Conservation (phyloP, 2,888 invertebrate species). For the Melikaiella ostensackeni region DNA sequence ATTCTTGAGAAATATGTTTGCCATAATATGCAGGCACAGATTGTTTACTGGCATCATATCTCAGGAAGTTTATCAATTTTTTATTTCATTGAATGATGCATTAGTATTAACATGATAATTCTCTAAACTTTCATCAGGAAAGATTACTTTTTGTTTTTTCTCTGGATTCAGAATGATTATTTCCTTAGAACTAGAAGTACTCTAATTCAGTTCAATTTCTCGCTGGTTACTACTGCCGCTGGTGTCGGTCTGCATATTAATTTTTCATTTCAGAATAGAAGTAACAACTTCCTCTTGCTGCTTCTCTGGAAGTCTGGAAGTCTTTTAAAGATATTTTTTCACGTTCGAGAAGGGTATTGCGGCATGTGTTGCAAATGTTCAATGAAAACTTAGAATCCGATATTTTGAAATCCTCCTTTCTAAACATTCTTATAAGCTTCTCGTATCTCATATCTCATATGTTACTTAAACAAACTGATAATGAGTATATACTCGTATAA, state of each 20-base stretch:
- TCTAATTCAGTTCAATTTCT: neutral
- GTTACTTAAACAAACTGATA: too few species aligned
- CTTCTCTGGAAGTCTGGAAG: neutral
- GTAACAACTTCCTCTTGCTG: neutral
- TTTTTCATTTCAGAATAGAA: neutral
- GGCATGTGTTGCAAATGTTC: neutral
- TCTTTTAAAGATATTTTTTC: too few species aligned
- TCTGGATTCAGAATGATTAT: neutral
- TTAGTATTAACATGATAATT: conserved; percentile 6
- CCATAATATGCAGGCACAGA: too few species aligned
- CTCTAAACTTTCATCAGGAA: neutral
- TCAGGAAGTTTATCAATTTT: conserved; percentile 24
- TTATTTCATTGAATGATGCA: conserved; percentile 11
- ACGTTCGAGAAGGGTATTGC: too few species aligned
- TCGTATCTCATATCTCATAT: too few species aligned
- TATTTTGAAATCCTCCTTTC: neutral
- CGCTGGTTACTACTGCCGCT: neutral
- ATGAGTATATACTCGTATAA: too few species aligned
- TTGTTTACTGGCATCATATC: conserved; percentile 21
- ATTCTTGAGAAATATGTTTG: too few species aligned
- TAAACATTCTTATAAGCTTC: neutral
- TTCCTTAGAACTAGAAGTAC: conserved; percentile 20
- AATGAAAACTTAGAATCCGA: neutral
- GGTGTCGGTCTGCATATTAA: neutral
- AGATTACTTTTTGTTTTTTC: conserved; percentile 1